Conservation (phyloP, 2,113 vertebrate genomes). For the Caranx ignobilis region DNA sequence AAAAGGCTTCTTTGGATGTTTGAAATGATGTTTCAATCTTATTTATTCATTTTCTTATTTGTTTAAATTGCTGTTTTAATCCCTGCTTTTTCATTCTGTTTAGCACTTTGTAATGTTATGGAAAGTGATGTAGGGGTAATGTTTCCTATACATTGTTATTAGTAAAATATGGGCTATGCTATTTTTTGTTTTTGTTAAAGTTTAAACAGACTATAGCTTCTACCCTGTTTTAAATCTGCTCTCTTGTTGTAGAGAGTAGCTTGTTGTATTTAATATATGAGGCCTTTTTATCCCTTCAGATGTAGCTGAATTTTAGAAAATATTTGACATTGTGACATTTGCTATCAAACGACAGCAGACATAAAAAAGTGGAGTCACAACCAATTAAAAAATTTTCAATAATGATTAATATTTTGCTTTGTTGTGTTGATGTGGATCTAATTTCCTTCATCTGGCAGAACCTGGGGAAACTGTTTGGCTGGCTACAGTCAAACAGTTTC, state of each 20-base stretch:
- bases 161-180: too few species aligned
- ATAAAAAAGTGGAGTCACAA: neutral
- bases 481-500: neutral
- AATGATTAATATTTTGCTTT: neutral
- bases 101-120: too few species aligned
- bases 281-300: neutral
- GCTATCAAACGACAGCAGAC: neutral
- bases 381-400: neutral
- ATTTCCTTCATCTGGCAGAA: neutral
- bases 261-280: neutral
- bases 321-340: neutral
- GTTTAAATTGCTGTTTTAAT: too few species aligned
- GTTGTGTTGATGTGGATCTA: neutral
- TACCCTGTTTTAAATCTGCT: neutral
- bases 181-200: neutral
- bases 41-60: too few species aligned
- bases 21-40: too few species aligned
- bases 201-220: too few species aligned
- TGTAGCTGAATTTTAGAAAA: neutral
- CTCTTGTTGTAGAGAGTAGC: neutral
- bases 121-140: too few species aligned
- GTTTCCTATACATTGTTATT: too few species aligned
- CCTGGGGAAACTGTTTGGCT: neutral
- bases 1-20: too few species aligned
- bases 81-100: too few species aligned